phyloP scores from a whole-genome alignment of 2,888 invertebrate genomes.

The Mactromeris polynyma region DNA sequence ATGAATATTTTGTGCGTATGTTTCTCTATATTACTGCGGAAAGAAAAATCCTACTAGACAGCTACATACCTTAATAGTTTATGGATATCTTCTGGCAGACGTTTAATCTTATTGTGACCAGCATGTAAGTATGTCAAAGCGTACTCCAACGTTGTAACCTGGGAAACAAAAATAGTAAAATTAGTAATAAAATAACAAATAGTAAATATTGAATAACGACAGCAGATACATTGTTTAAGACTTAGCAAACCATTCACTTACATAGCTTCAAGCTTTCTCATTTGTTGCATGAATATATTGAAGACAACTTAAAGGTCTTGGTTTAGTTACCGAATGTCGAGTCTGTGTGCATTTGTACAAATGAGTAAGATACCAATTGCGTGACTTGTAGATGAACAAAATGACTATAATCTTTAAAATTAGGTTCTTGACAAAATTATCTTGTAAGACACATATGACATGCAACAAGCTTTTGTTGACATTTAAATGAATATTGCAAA shows the following conservation, averaged over 20 bases:
- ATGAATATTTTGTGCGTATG: no score
- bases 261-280: no score
- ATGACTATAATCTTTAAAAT: no score
- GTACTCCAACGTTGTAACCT: conserved; percentile 76
- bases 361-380: no score
- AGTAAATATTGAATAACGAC: neutral
- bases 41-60: neutral
- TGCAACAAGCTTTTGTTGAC: neutral
- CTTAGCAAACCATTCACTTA: neutral
- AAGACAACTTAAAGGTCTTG: no score
- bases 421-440: no score
- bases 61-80: conserved; percentile 73
- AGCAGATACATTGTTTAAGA: neutral
- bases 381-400: no score
- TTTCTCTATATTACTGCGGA: no score
- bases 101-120: conserved; percentile 79
- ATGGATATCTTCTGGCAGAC: conserved; percentile 80
- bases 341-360: neutral
- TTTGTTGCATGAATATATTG: no score
- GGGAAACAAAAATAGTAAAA: neutral
- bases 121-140: conserved; percentile 81
- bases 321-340: no score
- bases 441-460: neutral
- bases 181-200: neutral
- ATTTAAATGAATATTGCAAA: neutral